phyloP scores from a whole-genome alignment of 2,888 invertebrate genomes.

The Aricia artaxerxes region DNA sequence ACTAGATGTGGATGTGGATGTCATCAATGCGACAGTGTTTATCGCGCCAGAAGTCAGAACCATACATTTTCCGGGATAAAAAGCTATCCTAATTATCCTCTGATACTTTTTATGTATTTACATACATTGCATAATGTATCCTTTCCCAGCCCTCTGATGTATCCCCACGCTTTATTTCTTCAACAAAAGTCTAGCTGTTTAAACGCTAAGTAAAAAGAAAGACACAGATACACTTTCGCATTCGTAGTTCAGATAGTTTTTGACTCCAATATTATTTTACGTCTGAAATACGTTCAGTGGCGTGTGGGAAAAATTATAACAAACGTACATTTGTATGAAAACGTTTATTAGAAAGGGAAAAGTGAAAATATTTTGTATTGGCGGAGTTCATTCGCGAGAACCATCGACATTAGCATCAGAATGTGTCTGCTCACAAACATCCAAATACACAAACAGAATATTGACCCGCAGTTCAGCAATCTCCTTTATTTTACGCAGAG shows the following conservation, averaged over 20 bases:
- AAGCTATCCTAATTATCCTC: too few relatives aligned
- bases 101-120: too few relatives aligned
- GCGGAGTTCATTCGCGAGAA: constrained; percentile 4
- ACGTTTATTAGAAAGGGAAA: constrained; percentile 24
- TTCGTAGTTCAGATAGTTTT: not conserved
- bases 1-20: too few relatives aligned
- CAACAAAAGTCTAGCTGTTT: too few relatives aligned
- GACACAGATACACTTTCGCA: too few relatives aligned
- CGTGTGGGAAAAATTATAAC: not conserved
- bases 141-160: too few relatives aligned
- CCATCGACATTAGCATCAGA: constrained; percentile 39
- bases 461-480: constrained; percentile 10
- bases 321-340: constrained; percentile 9
- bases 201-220: too few relatives aligned
- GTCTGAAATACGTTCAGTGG: not conserved
- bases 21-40: too few relatives aligned
- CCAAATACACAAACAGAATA: constrained; percentile 28
- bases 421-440: constrained; percentile 39
- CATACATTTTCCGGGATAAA: too few relatives aligned
- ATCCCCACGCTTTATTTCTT: too few relatives aligned
- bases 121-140: too few relatives aligned
- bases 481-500: constrained; percentile 7
- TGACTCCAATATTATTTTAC: not conserved
- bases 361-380: constrained; percentile 23
- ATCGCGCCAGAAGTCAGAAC: too few relatives aligned